Conservation (phyloP, 2,888 invertebrate species). For the Oegoconia quadripuncta region DNA sequence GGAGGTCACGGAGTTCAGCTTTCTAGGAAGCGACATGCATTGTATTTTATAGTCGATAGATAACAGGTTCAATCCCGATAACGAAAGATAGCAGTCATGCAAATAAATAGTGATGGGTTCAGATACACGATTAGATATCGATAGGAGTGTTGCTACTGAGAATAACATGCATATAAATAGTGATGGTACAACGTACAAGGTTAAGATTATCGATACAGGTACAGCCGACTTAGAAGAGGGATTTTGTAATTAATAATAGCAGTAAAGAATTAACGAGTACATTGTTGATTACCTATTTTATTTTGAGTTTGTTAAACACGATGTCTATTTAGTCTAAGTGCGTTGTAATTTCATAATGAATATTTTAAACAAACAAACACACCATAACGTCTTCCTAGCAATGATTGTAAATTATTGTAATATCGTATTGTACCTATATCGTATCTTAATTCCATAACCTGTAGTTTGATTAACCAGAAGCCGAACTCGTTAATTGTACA, state of each 20-base stretch:
- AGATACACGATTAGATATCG: conserved; percentile 1
- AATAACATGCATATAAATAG: not conserved
- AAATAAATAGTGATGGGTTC: conserved; percentile 30
- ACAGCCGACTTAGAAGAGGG: not conserved
- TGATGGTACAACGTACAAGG: not conserved
- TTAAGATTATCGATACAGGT: conserved; percentile 1
- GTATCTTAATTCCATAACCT: too few species aligned
- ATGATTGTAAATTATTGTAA: too few species aligned
- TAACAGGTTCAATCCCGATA: conserved; percentile 31
- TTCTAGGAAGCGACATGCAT: conserved; percentile 14
- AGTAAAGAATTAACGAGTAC: not conserved
- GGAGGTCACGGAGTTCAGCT: conserved; percentile 16
- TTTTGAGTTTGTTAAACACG: too few species aligned
- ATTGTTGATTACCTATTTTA: too few species aligned
- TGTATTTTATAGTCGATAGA: conserved; percentile 18
- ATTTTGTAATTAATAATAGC: not conserved
- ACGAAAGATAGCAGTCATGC: conserved; percentile 27
- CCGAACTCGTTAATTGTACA: too few species aligned
- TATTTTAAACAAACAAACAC: too few species aligned
- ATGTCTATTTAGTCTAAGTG: too few species aligned
- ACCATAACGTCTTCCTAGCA: too few species aligned
- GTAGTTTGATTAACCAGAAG: too few species aligned
- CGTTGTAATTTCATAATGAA: too few species aligned
- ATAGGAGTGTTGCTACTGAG: not conserved
- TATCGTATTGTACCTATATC: too few species aligned